Evolutionary conservation across 2,797 vertebrate genomes (phyloP), one percentile per base, ranked within the genome.

Genomic region (Florisuga fusca): DNA sequence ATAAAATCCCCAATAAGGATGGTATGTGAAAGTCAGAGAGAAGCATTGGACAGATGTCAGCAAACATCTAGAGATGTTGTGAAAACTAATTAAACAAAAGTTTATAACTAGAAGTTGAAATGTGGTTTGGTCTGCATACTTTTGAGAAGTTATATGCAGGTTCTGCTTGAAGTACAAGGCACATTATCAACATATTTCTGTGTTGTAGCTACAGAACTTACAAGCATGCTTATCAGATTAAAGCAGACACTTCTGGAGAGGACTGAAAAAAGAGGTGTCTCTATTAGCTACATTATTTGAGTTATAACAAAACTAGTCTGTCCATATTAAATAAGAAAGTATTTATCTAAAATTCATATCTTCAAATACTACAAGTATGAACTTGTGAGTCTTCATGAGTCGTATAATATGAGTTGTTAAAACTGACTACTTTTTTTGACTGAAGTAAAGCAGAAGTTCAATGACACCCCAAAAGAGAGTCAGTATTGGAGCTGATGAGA

Each of bases 91-190:
- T 85, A 89, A 96, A 41, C 7, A 86, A 76, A 88, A 12, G 10
- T 67, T 92, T 92, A 84, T 84, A 3, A 31, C 50, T 53, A 66
- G 68, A 57, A 88, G 66, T 64, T 89, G 33, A 94, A 83, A 75
- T 15, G 7, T 16, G 12, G n/a, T 91, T 94, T 88, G 86, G 16
- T 75, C 36, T 77, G 62, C 48, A 48, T 46, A n/a, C 9, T 73
- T 91, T 93, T 91, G 36, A 92, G 74, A 89, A 87, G 19, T 72
- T 89, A 71, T 76, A 84, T 63, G 14, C 63, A 86, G 73, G 50
- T 34, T 10, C 4, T 93, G n/a, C 22, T 74, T 76, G 82, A 31
- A 94, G 53, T 73, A 80, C 54, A 93, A 38, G 71, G 55, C 48
- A 93, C 63, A 36, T 26, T 53, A 29, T 46, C 45, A 84, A 75